Evolutionary conservation across 2,888 invertebrate genomes (phyloP), one percentile per base, ranked within the genome.

Genomic region (Nemoura dubitans): DNA sequence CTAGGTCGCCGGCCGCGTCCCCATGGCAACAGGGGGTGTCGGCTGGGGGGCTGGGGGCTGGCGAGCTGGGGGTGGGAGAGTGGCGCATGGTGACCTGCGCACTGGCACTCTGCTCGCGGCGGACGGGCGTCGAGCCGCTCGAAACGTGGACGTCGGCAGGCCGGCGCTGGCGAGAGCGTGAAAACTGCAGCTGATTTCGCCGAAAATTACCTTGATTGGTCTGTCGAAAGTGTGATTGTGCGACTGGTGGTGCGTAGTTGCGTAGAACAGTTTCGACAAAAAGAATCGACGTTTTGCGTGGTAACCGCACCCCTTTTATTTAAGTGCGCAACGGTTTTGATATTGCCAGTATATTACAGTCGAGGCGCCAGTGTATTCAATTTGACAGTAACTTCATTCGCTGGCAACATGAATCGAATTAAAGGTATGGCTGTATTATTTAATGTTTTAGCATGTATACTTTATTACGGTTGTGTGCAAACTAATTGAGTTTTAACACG

Each of bases 21-120:
- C 83, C 43, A 83, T 83, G 83, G 83, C 42, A 42, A 83, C 83
- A 42, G n/a, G 42, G n/a, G n/a, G n/a, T n/a, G n/a, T n/a, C n/a
- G n/a, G n/a, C n/a, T n/a, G n/a, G n/a, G n/a, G n/a, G n/a, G n/a
- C n/a, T n/a, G n/a, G n/a, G n/a, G n/a, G n/a, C n/a, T n/a, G n/a
- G 30, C 43, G 25, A 10, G 21, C 3, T 16, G 42, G 43, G 83
- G 42, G 43, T 83, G 42, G 25, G 43, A n/a, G 36, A 78, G 78
- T 78, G 27, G 26, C 43, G 83, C 36, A 26, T 42, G 43, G n/a
- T 36, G 29, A 36, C 83, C n/a, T 42, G 36, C 83, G 83, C 83
- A 59, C 16, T 42, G 26, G 43, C 26, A 14, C 83, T n/a, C 25
- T 25, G 78, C 3, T 59, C 78, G 26, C 14, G 30, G 42, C 25